Evolutionary conservation across 64 coral and sea anemone species (phyloP), one percentile per base, ranked within the genome.

Genomic region (Montipora cactus): DNA sequence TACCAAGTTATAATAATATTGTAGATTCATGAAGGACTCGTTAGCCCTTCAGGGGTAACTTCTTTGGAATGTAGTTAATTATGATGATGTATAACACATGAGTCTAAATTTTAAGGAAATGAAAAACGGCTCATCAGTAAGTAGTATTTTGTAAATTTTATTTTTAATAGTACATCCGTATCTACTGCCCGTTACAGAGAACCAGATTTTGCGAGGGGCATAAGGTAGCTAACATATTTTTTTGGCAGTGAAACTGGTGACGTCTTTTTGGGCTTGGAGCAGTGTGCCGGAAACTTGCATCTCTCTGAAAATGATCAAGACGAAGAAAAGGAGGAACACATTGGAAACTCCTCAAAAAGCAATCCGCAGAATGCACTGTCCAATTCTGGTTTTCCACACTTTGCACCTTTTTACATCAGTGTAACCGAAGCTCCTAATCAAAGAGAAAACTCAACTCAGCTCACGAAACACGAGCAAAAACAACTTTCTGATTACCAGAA

Each of bases 391-490:
- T 4, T 61, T 3, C 79, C 77, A 6, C 49, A 58, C 48, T 94
- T 97, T 45, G 47, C 53, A 15, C 92, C 95, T 8, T 74, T 83
- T 59, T 97, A 92, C 57, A 79, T 97, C 18, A 97, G 84, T 84
- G 95, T 97, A 2, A 91, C 94, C 62, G 95, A 97, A 81, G 67
- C 2, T 7, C 59, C 77, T 2, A n/a, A 76, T 47, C 6, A 14
- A 4, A 87, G 47, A 22, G 19, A 12, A 28, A 21, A 4, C 74
- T 10, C 55, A 15, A 68, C 77, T 14, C 67, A 87, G 44, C 87
- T 94, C 25, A 91, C 89, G 28, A 68, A 51, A 15, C 95, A 97
- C 76, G 95, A 97, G 81, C 94, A 77, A 70, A 25, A 91, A 71
- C 83, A 94, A 4, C 44, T 97, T 9, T 44, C 49, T 8, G 22